phyloP scores from a whole-genome alignment of 2,113 vertebrate genomes.

The Scytalopus superciliaris region DNA sequence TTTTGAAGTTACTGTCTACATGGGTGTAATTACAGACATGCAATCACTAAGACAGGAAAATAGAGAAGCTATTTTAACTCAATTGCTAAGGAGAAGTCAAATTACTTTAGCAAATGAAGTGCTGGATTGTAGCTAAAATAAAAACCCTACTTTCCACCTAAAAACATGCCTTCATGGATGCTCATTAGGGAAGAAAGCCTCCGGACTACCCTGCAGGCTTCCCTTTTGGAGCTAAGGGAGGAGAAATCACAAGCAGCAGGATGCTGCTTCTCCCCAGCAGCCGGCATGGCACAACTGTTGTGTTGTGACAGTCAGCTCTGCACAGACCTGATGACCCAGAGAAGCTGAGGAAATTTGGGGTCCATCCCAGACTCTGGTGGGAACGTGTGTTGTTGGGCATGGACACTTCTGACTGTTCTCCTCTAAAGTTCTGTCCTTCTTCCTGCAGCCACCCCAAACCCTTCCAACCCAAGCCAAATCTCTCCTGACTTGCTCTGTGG shows the following conservation, averaged over 20 bases:
- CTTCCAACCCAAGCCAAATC: background rate
- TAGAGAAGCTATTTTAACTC: slow-evolving; percentile 59
- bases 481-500: background rate
- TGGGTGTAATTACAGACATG: slow-evolving; percentile 53
- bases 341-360: background rate
- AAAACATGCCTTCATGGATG: background rate
- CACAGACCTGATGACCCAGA: background rate
- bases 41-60: slow-evolving; percentile 51
- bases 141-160: background rate
- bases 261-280: background rate
- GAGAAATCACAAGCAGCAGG: background rate
- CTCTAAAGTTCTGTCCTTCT: background rate
- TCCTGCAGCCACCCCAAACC: background rate
- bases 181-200: background rate
- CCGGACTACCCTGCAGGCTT: background rate
- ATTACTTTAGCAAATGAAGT: slow-evolving; percentile 42
- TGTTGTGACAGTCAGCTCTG: background rate
- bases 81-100: slow-evolving; percentile 46
- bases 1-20: slow-evolving; percentile 43
- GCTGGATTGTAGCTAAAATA: slow-evolving; percentile 28
- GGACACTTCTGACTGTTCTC: background rate
- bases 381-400: background rate
- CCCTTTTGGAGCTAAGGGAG: background rate
- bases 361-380: background rate
- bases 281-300: accelerated